Conservation (phyloP, 2,888 invertebrate genomes). For the Oscheius sp. region DNA sequence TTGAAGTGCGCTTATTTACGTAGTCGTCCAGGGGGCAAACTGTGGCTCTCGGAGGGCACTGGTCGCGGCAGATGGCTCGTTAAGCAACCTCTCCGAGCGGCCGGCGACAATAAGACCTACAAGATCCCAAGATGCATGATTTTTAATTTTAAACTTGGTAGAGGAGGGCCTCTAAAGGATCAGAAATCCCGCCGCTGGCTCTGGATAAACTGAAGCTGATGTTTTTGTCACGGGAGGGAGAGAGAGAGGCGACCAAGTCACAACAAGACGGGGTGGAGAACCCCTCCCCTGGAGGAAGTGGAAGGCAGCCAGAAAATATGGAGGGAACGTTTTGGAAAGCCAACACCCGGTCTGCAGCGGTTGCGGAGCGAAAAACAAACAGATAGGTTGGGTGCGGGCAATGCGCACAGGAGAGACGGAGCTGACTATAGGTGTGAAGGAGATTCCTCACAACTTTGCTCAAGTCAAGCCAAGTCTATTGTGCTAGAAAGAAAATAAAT, state of each 20-base stretch:
- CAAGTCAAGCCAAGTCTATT: no score
- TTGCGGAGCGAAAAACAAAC: slow-evolving; percentile 18
- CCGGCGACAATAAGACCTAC: not conserved
- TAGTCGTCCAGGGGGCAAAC: not conserved
- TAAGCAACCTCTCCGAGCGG: slow-evolving; percentile 18
- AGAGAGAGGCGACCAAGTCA: not conserved
- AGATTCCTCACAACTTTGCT: no score
- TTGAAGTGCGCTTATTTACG: slow-evolving; percentile 1
- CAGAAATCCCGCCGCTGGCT: not conserved
- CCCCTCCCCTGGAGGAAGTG: not conserved
- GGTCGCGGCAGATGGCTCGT: slow-evolving; percentile 29
- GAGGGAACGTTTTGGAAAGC: not conserved
- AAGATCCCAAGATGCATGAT: not conserved
- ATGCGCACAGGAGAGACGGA: not conserved
- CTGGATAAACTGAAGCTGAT: not conserved
- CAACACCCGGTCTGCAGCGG: not conserved
- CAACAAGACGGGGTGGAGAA: not conserved
- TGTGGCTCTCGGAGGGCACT: slow-evolving; percentile 2
- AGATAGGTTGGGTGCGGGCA: slow-evolving; percentile 3
- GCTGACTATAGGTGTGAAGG: no score
- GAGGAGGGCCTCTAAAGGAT: not conserved
- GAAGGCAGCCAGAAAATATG: not conserved
- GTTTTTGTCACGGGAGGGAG: not conserved
- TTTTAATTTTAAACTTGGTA: not conserved
- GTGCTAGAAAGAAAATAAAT: slow-evolving; percentile 2